Evolutionary conservation across 2,797 vertebrate species (phyloP).

Genomic region (Sorex maritimensis): DNA sequence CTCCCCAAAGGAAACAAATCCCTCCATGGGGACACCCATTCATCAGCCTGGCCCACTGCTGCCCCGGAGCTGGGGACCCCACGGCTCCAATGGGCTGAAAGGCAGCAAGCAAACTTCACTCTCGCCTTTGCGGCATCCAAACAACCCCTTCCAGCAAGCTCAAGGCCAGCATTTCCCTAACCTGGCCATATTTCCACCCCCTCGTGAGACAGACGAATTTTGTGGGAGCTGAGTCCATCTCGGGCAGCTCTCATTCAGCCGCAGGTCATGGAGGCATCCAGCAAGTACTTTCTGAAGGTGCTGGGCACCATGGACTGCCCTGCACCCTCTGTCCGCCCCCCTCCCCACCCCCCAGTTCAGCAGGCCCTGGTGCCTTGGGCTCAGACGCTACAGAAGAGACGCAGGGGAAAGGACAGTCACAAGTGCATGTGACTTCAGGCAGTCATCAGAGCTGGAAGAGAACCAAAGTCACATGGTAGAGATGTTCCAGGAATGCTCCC

Average conservation of each 20-base stretch:
- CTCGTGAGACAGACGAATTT: neutral
- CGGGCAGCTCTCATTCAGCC: too few relatives aligned
- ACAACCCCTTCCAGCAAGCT: too few relatives aligned
- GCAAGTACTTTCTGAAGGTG: neutral
- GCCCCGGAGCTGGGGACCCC: neutral
- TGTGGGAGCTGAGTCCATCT: neutral
- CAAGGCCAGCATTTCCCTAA: neutral
- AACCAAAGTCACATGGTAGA: neutral
- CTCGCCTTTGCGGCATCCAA: neutral
- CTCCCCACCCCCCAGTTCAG: too few relatives aligned
- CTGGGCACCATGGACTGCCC: too few relatives aligned
- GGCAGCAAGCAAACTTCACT: neutral
- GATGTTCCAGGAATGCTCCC: too few relatives aligned
- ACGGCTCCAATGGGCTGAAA: neutral
- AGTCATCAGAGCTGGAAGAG: neutral
- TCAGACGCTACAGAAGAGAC: neutral
- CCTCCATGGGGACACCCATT: neutral
- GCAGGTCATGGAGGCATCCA: neutral
- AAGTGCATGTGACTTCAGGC: fast-evolving
- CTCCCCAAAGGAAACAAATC: neutral
- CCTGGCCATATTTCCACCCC: neutral
- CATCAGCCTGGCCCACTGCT: neutral
- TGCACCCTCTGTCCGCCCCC: too few relatives aligned
- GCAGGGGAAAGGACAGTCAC: neutral
- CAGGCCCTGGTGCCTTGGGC: too few relatives aligned